A percentile compares a stretch with the other conserved stretches of the same genome.
phyloP scores from a whole-genome alignment of 2,113 vertebrate species.

The Panthera uncia region DNA sequence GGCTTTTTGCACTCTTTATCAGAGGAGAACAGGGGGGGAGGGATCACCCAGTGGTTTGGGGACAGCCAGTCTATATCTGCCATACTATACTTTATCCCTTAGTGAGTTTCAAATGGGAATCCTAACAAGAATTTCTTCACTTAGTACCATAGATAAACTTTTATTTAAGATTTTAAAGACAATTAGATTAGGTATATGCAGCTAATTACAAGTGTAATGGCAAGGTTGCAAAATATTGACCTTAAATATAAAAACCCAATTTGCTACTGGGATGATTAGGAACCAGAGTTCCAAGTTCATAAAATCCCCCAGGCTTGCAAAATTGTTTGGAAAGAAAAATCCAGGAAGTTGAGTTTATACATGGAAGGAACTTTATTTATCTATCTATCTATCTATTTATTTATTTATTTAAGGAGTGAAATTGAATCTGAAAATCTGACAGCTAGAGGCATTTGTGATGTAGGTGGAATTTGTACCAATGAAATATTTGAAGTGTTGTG shows the following conservation, averaged over 20 bases:
- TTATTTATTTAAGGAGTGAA: background rate
- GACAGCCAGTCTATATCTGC: background rate
- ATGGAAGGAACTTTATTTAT: background rate
- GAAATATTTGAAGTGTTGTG: slow-evolving; percentile 34
- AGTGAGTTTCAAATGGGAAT: background rate
- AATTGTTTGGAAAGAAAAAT: background rate
- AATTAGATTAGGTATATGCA: background rate
- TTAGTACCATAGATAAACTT: slow-evolving; percentile 11
- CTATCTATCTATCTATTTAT: too few relatives aligned
- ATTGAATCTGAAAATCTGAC: slow-evolving; percentile 57
- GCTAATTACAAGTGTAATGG: background rate
- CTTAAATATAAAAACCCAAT: slow-evolving; percentile 23
- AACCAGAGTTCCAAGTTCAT: background rate
- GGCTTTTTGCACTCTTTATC: background rate
- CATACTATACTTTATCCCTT: background rate
- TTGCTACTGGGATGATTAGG: background rate
- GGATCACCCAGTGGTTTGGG: background rate
- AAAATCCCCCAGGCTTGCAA: background rate
- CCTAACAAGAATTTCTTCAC: background rate
- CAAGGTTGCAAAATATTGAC: background rate
- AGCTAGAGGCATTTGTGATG: slow-evolving; percentile 40
- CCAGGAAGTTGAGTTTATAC: background rate
- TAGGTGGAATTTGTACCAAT: slow-evolving; percentile 24
- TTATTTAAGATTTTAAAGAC: slow-evolving; percentile 16
- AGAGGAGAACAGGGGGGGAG: background rate